These are phyloP conservation scores for Micrasema minimum DNA, from an alignment of 1,140 invertebrate genomes.

Conservation along the genomic window DNA sequence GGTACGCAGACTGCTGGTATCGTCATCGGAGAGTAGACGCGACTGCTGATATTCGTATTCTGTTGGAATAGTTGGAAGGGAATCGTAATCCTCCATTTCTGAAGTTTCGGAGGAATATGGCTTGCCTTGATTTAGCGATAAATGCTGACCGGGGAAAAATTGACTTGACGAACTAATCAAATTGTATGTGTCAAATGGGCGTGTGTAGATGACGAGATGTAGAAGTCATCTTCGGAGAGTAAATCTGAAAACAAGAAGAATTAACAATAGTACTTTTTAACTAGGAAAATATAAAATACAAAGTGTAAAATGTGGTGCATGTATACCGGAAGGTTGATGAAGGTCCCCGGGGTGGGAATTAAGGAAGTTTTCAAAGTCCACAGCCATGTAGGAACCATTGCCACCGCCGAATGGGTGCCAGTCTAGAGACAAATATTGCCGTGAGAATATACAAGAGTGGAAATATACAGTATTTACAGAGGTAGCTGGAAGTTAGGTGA, in stretches of 20 bases:
- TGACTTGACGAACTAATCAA: constrained; percentile 73
- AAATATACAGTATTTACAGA: not conserved
- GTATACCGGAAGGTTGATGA: constrained; percentile 17
- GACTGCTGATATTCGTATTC: constrained; percentile 45
- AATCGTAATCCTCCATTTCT: constrained; percentile 53
- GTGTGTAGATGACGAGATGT: constrained; percentile 75
- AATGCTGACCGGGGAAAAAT: constrained; percentile 74
- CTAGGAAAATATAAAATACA: too few species aligned
- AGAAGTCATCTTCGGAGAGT: constrained; percentile 73
- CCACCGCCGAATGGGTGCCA: constrained; percentile 33
- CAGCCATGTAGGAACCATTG: constrained; percentile 30
- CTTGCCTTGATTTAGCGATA: constrained; percentile 58
- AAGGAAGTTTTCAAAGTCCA: constrained; percentile 35
- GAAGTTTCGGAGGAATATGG: constrained; percentile 34
- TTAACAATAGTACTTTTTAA: too few species aligned
- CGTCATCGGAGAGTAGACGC: constrained; percentile 53
- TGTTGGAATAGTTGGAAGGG: constrained; percentile 45
- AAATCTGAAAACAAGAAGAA: constrained; percentile 35
- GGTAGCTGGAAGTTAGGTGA: not conserved
- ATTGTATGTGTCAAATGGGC: constrained; percentile 73
- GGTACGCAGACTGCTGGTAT: constrained; percentile 53
- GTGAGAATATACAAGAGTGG: too few species aligned
- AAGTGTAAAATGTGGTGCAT: not conserved
- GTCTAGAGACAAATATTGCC: constrained; percentile 7
- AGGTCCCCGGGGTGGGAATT: constrained; percentile 34